Base-by-base conservation (phyloP, 1,140 invertebrate genomes). In the Paramacrobiotus metropolitanus region DNA sequence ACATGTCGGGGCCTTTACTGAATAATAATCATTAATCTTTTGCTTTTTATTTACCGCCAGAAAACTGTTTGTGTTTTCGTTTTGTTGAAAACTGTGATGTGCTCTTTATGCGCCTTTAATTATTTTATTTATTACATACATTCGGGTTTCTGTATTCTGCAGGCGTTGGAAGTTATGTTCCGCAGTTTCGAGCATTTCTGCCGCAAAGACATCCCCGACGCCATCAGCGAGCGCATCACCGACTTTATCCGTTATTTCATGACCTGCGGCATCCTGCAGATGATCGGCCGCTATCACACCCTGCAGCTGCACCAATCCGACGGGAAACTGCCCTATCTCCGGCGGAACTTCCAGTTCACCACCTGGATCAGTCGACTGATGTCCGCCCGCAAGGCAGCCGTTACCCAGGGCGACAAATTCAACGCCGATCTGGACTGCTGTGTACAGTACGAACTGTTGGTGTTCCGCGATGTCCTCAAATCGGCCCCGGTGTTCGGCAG, bases 301-400 rank as follows among this genome's bases (percentile, higher is more conserved):
- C 24, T 55, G 24, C 48, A 15, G 15, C 48, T 55, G 48, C 15
- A 55, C 9, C 15, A 55, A 20, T 15, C 15, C 9, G 34, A 40
- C 34, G 34, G n/a, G 9, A 40, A n/a, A n/a, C 48, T 55, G 21
- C 21, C 15, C n/a, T 30, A 21, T 55, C 21, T 64, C 9, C 65
- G 31, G 31, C 66, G 2, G 63, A 68, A 29, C 60, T 68, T 21
- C 34, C 65, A 44, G 40, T 64, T 15, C 31, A 61, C 30, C n/a
- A 59, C 63, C 29, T 65, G 30, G 63, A 29, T 21, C 30, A 65
- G 30, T 44, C 65, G 64, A 31, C 48, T 34, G 29, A 28, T 44
- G 30, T 65, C 9, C 29, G 30, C 45, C 30, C 29, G 62, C 21
- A 28, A 44, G 29, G 61, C 34, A 1, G 44, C 45, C 20, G 64